Percentiles rank a stretch among this genome's conserved stretches.
These are phyloP conservation scores for Dryocosmus kuriphilus DNA, from an alignment of 2,888 invertebrate species.

Conservation along the genomic window DNA sequence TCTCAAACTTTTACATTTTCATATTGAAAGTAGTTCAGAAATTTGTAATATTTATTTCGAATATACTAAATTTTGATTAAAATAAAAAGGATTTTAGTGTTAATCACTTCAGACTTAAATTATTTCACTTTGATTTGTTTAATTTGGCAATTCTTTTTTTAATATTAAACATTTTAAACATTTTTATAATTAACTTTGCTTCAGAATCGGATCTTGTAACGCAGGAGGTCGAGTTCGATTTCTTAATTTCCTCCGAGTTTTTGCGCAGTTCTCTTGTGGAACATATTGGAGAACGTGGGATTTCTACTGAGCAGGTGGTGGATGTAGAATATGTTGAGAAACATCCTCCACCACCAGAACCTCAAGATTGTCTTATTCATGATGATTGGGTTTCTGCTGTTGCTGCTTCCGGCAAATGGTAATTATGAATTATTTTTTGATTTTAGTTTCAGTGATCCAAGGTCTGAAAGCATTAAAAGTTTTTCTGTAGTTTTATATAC, in stretches of 20 bases:
- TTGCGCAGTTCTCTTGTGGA: constrained; percentile 85
- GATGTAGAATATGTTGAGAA: constrained; percentile 95
- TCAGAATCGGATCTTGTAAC: constrained; percentile 67
- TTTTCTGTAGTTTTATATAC: no score
- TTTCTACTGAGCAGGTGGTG: constrained; percentile 90
- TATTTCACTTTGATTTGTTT: no score
- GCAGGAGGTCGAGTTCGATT: constrained; percentile 88
- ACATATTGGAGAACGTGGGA: constrained; percentile 86
- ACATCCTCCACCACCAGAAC: constrained; percentile 94
- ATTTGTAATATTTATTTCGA: no score
- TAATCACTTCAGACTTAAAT: no score
- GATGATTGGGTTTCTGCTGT: constrained; percentile 99
- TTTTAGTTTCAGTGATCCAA: background rate
- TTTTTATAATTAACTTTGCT: constrained; percentile 17
- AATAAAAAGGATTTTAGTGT: no score
- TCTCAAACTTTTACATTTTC: no score
- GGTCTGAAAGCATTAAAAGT: no score
- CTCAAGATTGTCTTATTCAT: constrained; percentile 94
- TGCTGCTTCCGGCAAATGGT: constrained; percentile 85
- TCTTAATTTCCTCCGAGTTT: constrained; percentile 91
- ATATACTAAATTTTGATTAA: no score
- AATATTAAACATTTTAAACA: no score
- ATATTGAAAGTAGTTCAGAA: no score
- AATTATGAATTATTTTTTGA: constrained; percentile 52
- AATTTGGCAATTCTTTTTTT: no score